A percentile compares a stretch with the other conserved stretches of the same genome.
Evolutionary conservation across 2,888 invertebrate genomes (phyloP).

Genomic region (Tethea ocularis): DNA sequence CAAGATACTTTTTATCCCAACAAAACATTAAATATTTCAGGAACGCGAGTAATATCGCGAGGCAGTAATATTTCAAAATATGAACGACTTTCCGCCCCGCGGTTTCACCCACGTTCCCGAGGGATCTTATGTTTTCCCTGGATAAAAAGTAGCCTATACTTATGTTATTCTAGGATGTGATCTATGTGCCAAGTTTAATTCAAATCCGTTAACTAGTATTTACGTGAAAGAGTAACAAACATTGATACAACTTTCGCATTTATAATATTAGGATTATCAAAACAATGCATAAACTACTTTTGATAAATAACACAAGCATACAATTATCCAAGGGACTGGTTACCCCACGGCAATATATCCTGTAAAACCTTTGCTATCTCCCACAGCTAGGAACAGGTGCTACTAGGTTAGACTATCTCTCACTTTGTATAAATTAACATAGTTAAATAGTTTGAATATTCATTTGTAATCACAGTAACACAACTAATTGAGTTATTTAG

Average conservation of each 20-base stretch:
- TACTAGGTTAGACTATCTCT: background rate
- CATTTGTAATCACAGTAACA: conserved; percentile 5
- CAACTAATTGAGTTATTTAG: conserved; percentile 4
- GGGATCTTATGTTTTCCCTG: too few relatives aligned
- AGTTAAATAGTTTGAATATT: background rate
- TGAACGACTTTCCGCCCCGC: too few relatives aligned
- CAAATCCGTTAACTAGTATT: too few relatives aligned
- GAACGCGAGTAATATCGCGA: too few relatives aligned
- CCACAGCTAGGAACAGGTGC: conserved; percentile 1
- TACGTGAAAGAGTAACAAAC: too few relatives aligned
- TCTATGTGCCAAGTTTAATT: too few relatives aligned
- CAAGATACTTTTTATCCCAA: too few relatives aligned
- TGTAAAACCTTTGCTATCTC: background rate
- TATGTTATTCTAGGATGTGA: too few relatives aligned
- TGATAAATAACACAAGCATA: background rate
- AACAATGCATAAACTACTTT: background rate
- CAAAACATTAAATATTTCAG: too few relatives aligned
- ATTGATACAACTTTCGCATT: too few relatives aligned
- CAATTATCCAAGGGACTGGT: background rate
- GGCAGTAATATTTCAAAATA: background rate
- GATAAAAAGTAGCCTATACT: too few relatives aligned
- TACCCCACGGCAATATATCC: background rate
- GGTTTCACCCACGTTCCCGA: too few relatives aligned
- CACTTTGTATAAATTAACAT: conserved; percentile 9
- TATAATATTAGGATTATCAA: background rate